Evolutionary conservation across 2,888 invertebrate genomes (phyloP), one percentile per base, ranked within the genome.

Genomic region (Dicyrtoma fusca): DNA sequence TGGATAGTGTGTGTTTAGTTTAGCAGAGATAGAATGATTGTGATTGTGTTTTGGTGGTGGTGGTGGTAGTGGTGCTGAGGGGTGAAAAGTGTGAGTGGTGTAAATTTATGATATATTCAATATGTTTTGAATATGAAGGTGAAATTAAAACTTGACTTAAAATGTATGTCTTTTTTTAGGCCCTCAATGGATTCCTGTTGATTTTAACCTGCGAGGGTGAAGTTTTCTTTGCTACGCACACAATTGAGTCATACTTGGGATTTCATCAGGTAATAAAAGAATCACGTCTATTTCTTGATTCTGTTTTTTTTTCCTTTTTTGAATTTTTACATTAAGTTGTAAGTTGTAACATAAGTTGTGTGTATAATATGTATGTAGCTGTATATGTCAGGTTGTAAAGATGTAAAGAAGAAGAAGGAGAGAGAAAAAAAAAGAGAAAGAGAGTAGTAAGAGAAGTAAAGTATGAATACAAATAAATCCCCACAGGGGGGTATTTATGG

Each of bases 191-290:
- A 82, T 99, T 99, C 88, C 90, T 99, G 83, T 92, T 99, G 88
- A 97, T 99, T 83, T 88, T 99, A 79, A 97, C 97, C 81, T 97
- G 97, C 86, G 97, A 98, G 84, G 98, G 98, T 76, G 99, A 99
- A 86, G 97, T 99, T 65, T 99, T 99, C 88, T 99, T 97, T 87
- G 97, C 97, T 74, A 97, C 98, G 77, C 95, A 98, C 88, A 97
- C 97, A 86, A 98, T 99, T 84, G 99, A 99, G 87, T 97, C 95
- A 85, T 99, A 97, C 87, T 89, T 99, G 83, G 99, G 99, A 85
- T 99, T 99, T 88, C 98, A 99, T 88, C 26, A 59, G 59, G 59
- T 59, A 26, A 61, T 61, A 61, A 42, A 61, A 55, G n/a, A 64
- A 49, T 64, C 26, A 51, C 45, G 51, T 64, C 64, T 64, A 64